These are phyloP conservation scores for Girardinus metallicus DNA, from an alignment of 2,797 vertebrate genomes.

Conservation along the genomic window DNA sequence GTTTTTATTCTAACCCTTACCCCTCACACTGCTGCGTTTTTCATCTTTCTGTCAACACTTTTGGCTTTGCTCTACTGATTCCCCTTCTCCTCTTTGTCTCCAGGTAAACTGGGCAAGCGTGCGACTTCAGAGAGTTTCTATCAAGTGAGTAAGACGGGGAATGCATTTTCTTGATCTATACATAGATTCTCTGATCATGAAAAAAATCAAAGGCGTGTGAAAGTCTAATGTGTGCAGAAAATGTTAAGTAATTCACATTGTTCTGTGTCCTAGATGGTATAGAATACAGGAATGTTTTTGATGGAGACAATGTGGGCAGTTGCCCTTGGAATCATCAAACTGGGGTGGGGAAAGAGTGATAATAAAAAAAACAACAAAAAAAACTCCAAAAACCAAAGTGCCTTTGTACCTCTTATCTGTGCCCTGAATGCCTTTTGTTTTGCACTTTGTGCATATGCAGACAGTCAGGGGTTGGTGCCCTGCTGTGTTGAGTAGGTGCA, in stretches of 20 bases:
- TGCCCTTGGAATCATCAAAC: background rate
- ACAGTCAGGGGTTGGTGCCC: background rate
- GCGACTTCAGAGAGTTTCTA: constrained; percentile 49
- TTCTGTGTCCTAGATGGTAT: background rate
- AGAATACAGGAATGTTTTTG: background rate
- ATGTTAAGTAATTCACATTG: background rate
- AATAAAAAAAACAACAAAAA: background rate
- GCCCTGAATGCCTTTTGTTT: background rate
- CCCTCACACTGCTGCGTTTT: constrained; percentile 42
- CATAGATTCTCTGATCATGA: constrained; percentile 56
- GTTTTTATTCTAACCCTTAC: constrained; percentile 46
- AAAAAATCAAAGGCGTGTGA: constrained; percentile 48
- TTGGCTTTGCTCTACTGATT: constrained; percentile 58
- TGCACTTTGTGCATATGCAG: background rate
- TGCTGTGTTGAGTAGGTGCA: constrained; percentile 2
- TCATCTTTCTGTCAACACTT: constrained; percentile 55
- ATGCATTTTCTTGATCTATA: constrained; percentile 49
- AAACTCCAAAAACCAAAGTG: background rate
- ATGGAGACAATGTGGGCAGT: background rate
- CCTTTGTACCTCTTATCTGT: background rate
- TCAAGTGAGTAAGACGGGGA: constrained; percentile 3
- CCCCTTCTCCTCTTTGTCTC: constrained; percentile 53
- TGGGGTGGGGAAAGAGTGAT: background rate
- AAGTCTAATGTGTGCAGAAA: constrained; percentile 15
- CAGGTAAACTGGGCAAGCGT: constrained; percentile 61